These are phyloP conservation scores for Dilophus febrilis DNA, from an alignment of 2,888 invertebrate genomes.

Conservation along the genomic window DNA sequence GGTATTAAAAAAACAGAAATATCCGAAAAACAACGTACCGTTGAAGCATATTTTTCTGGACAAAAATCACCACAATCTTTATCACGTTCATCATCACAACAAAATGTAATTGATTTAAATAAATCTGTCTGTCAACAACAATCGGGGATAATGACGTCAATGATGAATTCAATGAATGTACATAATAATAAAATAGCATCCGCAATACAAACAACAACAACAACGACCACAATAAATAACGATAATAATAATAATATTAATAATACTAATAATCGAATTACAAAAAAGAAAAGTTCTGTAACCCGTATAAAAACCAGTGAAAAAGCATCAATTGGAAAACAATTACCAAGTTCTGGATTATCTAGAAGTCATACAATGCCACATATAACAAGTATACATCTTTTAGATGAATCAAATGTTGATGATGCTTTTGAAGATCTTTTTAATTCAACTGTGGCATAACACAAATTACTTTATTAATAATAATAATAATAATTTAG, in stretches of 20 bases:
- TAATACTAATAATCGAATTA: conserved; percentile 9
- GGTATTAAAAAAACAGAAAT: conserved; percentile 50
- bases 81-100: conserved; percentile 18
- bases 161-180: too few species aligned
- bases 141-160: conserved; percentile 9
- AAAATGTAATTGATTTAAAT: conserved; percentile 13
- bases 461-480: too few species aligned
- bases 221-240: conserved; percentile 19
- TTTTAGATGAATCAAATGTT: conserved; percentile 63
- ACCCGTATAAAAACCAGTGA: conserved; percentile 34
- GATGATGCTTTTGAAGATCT: conserved; percentile 79
- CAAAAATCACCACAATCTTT: conserved; percentile 27
- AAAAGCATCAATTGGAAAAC: conserved; percentile 30
- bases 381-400: conserved; percentile 44
- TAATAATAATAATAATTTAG: too few species aligned
- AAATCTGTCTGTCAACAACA: conserved; percentile 16
- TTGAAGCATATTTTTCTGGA: conserved; percentile 54
- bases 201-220: conserved; percentile 5
- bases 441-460: conserved; percentile 37
- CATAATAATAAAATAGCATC: not conserved
- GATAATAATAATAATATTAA: too few species aligned
- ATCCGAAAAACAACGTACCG: conserved; percentile 49
- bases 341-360: conserved; percentile 35
- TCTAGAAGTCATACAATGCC: conserved; percentile 63
- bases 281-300: conserved; percentile 17